These are phyloP conservation scores for Pachycephala philippinensis DNA, from an alignment of 2,113 vertebrate genomes.

Conservation along the genomic window DNA sequence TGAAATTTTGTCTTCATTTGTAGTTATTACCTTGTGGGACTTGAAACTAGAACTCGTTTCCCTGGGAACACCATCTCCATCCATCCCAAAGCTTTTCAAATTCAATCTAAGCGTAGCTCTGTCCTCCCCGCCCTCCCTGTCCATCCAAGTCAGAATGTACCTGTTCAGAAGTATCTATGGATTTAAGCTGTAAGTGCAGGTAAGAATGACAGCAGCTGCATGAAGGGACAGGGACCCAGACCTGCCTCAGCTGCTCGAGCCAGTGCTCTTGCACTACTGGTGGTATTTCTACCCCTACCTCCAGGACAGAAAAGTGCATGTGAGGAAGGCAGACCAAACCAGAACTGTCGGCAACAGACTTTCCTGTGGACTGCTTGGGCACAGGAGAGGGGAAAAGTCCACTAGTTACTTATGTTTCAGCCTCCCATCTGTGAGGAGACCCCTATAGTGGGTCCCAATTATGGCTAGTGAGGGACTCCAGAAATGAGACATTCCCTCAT, in stretches of 20 bases:
- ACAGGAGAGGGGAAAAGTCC: background rate
- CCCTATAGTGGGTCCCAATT: background rate
- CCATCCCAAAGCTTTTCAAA: background rate
- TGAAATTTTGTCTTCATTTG: background rate
- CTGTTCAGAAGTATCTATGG: background rate
- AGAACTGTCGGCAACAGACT: background rate
- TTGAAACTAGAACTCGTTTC: background rate
- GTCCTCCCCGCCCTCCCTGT: background rate
- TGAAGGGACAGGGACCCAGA: background rate
- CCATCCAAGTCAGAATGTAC: background rate
- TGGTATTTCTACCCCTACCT: background rate
- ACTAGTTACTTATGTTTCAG: background rate
- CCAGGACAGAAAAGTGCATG: background rate
- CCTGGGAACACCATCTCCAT: constrained; percentile 10
- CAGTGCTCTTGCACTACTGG: background rate
- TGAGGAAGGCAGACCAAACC: background rate
- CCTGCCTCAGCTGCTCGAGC: background rate
- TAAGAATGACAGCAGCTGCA: background rate
- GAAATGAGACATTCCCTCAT: background rate
- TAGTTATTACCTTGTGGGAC: background rate
- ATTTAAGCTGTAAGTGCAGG: background rate
- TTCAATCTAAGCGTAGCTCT: background rate
- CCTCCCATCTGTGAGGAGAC: background rate
- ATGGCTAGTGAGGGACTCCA: background rate
- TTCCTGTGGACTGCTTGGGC: background rate